Conservation (phyloP, 2,888 invertebrate genomes). For the Acronicta aceris region DNA sequence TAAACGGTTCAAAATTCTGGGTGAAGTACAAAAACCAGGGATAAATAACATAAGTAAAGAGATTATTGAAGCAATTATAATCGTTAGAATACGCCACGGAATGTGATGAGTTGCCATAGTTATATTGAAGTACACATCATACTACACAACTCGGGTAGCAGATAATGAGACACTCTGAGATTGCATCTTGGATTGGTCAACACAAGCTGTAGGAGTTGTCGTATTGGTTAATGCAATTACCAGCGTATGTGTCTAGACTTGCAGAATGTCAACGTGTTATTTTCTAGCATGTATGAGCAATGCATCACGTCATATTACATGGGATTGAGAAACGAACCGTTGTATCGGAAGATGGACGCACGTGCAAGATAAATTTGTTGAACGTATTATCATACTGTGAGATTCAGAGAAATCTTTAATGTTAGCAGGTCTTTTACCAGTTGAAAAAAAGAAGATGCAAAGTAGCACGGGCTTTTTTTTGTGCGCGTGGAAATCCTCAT, state of each 20-base stretch:
- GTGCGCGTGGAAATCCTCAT: no score
- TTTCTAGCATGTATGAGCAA: not conserved
- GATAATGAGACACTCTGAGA: not conserved
- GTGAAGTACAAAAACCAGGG: no score
- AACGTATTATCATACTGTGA: not conserved
- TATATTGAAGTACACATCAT: not conserved
- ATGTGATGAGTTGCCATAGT: not conserved
- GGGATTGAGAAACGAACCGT: not conserved
- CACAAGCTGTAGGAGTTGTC: not conserved
- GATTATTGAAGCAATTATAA: no score
- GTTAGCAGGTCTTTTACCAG: not conserved
- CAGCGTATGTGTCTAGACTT: not conserved
- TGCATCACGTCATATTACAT: not conserved
- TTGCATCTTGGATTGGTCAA: not conserved
- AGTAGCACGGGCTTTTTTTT: conserved; percentile 30
- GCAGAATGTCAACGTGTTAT: not conserved
- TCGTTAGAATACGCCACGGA: not conserved
- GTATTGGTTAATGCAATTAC: not conserved
- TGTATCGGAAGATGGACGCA: not conserved
- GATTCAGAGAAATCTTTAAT: not conserved
- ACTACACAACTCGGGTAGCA: not conserved
- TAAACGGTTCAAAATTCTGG: no score
- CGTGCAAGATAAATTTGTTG: not conserved
- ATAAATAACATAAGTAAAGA: no score
- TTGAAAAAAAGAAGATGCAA: conserved; percentile 4